These are phyloP conservation scores for Dendronephthya gigantea DNA, from an alignment of 64 coral and sea anemone species.

Conservation along the genomic window DNA sequence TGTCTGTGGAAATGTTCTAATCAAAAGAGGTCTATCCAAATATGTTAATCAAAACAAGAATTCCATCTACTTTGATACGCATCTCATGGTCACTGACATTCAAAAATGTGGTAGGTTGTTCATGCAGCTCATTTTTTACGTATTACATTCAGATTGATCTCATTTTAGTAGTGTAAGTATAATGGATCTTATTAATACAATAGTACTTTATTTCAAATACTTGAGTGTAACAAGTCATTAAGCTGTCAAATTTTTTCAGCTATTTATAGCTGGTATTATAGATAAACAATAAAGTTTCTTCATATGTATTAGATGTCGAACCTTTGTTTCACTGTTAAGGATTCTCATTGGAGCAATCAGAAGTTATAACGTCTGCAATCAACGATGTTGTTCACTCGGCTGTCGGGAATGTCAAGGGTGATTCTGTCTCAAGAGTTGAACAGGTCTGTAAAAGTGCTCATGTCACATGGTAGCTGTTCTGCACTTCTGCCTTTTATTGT, in stretches of 20 bases:
- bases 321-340: conserved; percentile 11
- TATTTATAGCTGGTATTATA: no score
- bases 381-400: conserved; percentile 39
- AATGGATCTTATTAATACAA: no score
- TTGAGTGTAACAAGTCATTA: no score
- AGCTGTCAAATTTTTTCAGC: no score
- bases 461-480: no score
- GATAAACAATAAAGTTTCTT: not conserved
- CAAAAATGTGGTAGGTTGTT: conserved; percentile 4
- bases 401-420: conserved; percentile 32
- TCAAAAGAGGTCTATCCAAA: not conserved
- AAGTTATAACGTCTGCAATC: conserved; percentile 31
- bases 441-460: not conserved
- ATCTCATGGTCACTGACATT: not conserved
- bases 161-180: no score
- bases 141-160: no score
- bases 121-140: no score
- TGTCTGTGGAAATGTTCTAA: not conserved
- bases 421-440: conserved; percentile 44
- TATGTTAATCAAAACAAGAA: not conserved
- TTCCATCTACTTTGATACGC: not conserved
- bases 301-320: not conserved
- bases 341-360: conserved; percentile 44
- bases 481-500: no score
- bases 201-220: no score